Evolutionary conservation across 2,888 invertebrate species (phyloP).

Genomic region (Eugnorisma glareosa): DNA sequence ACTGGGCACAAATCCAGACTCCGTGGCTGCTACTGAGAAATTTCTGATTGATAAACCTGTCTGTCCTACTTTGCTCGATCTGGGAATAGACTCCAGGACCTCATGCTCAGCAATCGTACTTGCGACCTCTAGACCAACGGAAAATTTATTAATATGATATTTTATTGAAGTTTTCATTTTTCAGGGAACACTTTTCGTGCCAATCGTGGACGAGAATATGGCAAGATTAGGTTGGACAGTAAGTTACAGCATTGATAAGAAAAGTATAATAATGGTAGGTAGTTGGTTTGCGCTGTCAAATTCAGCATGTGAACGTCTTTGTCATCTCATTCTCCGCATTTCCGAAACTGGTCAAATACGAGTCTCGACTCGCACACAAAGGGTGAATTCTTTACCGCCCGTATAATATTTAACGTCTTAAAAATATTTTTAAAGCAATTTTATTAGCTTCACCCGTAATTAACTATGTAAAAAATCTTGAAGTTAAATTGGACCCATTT

Average conservation of each 20-base stretch:
- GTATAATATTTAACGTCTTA: no score
- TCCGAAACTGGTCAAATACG: no score
- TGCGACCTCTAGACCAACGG: background rate
- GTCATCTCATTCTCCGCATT: no score
- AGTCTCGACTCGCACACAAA: no score
- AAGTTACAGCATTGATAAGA: slow-evolving; percentile 9
- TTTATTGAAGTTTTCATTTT: background rate
- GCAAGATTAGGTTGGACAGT: slow-evolving; percentile 68
- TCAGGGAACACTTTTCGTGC: slow-evolving; percentile 75
- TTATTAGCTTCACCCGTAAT: no score
- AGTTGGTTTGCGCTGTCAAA: no score
- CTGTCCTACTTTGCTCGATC: background rate
- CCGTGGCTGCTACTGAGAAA: background rate
- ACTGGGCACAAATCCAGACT: background rate
- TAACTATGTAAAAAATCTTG: no score
- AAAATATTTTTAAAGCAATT: no score
- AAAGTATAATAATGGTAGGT: background rate
- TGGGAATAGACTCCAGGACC: background rate
- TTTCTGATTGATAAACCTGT: background rate
- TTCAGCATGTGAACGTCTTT: no score
- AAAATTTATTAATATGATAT: background rate
- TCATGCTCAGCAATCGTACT: background rate
- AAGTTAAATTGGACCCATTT: no score
- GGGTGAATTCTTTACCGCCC: no score
- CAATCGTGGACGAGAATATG: slow-evolving; percentile 63